Evolutionary conservation across 2,888 invertebrate genomes (phyloP), one percentile per base, ranked within the genome.

Genomic region (Abrostola tripartita): DNA sequence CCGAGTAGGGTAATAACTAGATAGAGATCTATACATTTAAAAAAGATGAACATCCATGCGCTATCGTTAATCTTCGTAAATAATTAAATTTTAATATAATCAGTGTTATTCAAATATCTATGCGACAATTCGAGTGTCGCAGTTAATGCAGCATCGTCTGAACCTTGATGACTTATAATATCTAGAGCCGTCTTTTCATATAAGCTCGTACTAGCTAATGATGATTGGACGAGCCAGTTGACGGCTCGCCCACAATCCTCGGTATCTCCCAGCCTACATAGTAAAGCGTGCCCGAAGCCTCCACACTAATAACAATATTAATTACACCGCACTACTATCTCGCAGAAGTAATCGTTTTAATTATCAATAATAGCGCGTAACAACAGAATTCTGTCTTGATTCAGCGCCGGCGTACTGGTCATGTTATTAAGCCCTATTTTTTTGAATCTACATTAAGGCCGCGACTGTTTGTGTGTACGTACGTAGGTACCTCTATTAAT

Each of bases 341-440:
- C 67, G 82, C 68, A 80, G 76, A 85, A 87, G 83, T 88, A 88
- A 88, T 89, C 81, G 86, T 76, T 87, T 88, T 86, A 87, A 88
- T 88, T 89, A 89, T 85, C 81, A 85, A 87, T 84, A 85, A 82
- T 82, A 83, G 68, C 79, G 74, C 61, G 61, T 74, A 61, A 68
- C 75, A 71, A 71, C 63, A 56, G 68, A 74, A 75, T 71, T 64
- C 68, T 60, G 61, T 68, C 68, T 68, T 56, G 71, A 64, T 71
- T 57, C 75, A 55, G 41, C 61, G 65, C 56, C 14, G 10, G 40
- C 41, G 65, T 63, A 49, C 54, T 61, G 52, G 61, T 60, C 59
- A 44, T 65, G 52, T 74, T 75, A 76, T 73, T 77, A 66, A 71
- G 54, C 41, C 53, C 68, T 64, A 70, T 63, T 71, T 71, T 77